phyloP scores from a whole-genome alignment of 37 sponge, comb jelly and placozoan genomes.

The Halisarca cf. caerulea region DNA sequence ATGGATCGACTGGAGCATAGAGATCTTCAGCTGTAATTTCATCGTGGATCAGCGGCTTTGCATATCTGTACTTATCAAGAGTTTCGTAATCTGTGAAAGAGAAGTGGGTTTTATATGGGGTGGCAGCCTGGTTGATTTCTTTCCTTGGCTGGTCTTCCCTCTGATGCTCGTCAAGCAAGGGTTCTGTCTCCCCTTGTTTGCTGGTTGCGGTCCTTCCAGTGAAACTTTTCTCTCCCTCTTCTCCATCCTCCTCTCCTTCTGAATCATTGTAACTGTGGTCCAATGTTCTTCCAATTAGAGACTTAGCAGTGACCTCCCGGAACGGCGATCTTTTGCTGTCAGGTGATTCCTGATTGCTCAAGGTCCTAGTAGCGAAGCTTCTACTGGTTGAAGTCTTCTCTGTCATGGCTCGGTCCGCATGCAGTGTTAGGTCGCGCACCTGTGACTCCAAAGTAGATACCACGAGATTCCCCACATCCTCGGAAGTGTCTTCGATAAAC shows the following conservation, averaged over 20 bases:
- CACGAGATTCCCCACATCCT: not conserved
- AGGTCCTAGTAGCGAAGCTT: no score
- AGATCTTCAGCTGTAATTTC: not conserved
- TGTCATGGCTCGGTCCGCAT: not conserved
- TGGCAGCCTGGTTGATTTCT: not conserved
- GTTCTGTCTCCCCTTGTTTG: not conserved
- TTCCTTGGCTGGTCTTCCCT: not conserved
- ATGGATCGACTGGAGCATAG: constrained; percentile 2
- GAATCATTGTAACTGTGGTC: not conserved
- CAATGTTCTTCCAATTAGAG: not conserved
- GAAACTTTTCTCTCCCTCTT: no score
- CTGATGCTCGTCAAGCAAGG: not conserved
- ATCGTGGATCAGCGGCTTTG: not conserved
- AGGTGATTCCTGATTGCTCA: not conserved
- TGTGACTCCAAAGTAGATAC: not conserved
- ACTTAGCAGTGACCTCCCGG: not conserved
- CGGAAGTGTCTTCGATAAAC: constrained; percentile 28
- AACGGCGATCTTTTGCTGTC: not conserved
- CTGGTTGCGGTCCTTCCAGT: not conserved
- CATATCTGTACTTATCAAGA: not conserved
- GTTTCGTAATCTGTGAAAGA: not conserved
- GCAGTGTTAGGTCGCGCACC: not conserved
- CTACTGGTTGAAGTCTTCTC: no score
- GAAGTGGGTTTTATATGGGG: not conserved
- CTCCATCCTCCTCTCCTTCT: not conserved